Base-by-base conservation (phyloP, 1,140 invertebrate species). In the Hylyphantes graminicola region DNA sequence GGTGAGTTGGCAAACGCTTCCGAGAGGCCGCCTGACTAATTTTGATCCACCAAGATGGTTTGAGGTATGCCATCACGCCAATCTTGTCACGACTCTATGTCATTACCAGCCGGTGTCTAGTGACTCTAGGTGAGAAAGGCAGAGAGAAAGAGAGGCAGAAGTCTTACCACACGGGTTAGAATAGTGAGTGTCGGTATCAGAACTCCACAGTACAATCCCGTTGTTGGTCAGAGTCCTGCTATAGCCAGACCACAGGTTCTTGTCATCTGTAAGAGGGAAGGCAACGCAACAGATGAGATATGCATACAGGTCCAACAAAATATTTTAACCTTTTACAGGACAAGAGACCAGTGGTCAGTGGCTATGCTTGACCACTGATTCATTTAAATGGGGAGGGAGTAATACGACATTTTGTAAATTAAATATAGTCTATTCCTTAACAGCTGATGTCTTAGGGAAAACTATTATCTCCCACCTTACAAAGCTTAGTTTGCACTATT, bases 181-280 rank as follows among this genome's bases (percentile, higher is more conserved):
- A 75, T 85, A 85, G 82, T 85, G 82, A 75, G 74, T 85, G 55
- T 85, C 82, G 54, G 82, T 76, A 61, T 85, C 82, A 77, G 82
- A 85, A 85, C 82, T 85, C 82, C 82, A 85, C 82, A 85, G 63
- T 54, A 77, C 82, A 76, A 85, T 76, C 17, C 82, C 82, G 55
- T 85, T 85, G 82, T 85, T 85, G 77, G 82, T 85, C 73, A 85
- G 77, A 76, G 82, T 85, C 72, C 82, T 85, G 82, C 82, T 85
- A 85, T 85, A 85, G 73, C 82, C 82, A 75, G 82, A 85, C 82
- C 82, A 85, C 59, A 85, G 82, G 77, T 85, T 85, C 82, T 85
- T 85, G 82, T 85, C 82, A 85, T 85, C 82, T 85, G 65, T 77
- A 85, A 85, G 77, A 85, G 82, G 73, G 77, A 85, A 74, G 73